Evolutionary conservation across 2,797 vertebrate genomes (phyloP).

Genomic region (Chiloscyllium punctatum): DNA sequence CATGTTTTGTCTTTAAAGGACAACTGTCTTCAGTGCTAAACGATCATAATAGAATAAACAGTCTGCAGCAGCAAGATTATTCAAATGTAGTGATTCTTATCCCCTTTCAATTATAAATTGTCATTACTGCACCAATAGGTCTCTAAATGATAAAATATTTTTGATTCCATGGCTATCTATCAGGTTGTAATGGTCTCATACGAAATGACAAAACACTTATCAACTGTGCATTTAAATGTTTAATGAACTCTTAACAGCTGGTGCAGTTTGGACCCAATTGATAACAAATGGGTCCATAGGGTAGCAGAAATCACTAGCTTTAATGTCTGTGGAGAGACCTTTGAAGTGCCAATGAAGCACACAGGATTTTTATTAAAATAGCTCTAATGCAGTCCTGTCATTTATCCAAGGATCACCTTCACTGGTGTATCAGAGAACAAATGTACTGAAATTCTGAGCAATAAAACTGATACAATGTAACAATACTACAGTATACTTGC

Average conservation of each 20-base stretch:
- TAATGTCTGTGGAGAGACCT: constrained; percentile 46
- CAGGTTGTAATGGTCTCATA: constrained; percentile 29
- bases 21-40: neutral
- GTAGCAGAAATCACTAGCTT: constrained; percentile 7
- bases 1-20: constrained; percentile 28
- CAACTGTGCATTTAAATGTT: constrained; percentile 35
- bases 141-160: constrained; percentile 20
- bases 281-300: constrained; percentile 28
- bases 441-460: neutral
- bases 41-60: neutral
- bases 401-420: constrained; percentile 29
- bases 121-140: constrained; percentile 11
- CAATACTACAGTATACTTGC: neutral
- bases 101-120: constrained; percentile 14
- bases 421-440: neutral
- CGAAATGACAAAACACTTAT: constrained; percentile 34
- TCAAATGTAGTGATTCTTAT: constrained; percentile 8
- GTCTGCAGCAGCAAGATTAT: constrained; percentile 36
- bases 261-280: constrained; percentile 35
- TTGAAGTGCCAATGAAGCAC: constrained; percentile 50
- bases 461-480: neutral
- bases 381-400: constrained; percentile 42
- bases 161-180: constrained; percentile 24
- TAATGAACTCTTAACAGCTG: constrained; percentile 37
- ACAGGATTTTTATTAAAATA: constrained; percentile 50